Percentiles rank a stretch among this genome's conserved stretches.
phyloP scores from a whole-genome alignment of 2,888 invertebrate genomes.

The Crocallis elinguaria region DNA sequence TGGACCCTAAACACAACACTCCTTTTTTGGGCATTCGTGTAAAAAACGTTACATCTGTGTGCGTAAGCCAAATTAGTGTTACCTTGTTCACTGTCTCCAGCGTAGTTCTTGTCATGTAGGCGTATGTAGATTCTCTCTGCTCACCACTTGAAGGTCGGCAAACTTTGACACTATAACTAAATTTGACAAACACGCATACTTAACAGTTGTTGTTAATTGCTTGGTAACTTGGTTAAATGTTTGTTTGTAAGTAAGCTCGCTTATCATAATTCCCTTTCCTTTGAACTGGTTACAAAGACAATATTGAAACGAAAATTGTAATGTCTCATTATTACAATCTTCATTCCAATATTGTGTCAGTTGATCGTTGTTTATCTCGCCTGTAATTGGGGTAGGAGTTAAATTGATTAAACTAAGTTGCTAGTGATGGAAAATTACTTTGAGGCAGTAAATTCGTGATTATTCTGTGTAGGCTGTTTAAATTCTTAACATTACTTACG shows the following conservation, averaged over 20 bases:
- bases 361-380: too few relatives aligned
- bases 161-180: constrained; percentile 35
- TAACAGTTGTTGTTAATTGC: constrained; percentile 28
- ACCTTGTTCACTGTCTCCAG: not conserved
- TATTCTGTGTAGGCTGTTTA: too few relatives aligned
- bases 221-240: constrained; percentile 26
- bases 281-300: constrained; percentile 17
- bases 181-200: constrained; percentile 36
- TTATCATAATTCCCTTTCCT: constrained; percentile 31
- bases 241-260: constrained; percentile 31
- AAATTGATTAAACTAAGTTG: too few relatives aligned
- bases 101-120: not conserved
- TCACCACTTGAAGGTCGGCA: constrained; percentile 23
- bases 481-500: too few relatives aligned
- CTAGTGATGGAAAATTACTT: too few relatives aligned
- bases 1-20: too few relatives aligned
- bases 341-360: too few relatives aligned
- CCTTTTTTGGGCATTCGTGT: too few relatives aligned
- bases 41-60: not conserved
- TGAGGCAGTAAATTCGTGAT: too few relatives aligned
- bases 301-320: constrained; percentile 12
- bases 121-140: constrained; percentile 12
- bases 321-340: not conserved
- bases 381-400: too few relatives aligned
- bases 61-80: not conserved